A percentile compares a stretch with the other conserved stretches of the same genome.
Evolutionary conservation across 2,113 vertebrate genomes (phyloP).

Genomic region (Trogon melanurus): DNA sequence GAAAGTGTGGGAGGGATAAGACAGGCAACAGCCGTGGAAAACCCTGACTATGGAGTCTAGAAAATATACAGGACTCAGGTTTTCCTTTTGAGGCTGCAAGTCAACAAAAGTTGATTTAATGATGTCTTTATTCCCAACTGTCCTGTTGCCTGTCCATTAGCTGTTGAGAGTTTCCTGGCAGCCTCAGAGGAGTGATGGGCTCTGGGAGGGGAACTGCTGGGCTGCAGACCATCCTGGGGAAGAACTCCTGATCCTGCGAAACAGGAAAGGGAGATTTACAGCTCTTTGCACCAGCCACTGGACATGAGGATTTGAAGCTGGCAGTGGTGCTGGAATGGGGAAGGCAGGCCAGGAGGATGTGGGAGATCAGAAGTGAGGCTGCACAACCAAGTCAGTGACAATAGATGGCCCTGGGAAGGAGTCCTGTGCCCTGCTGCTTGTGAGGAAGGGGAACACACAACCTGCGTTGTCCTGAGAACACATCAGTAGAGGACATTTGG

Average conservation of each 20-base stretch:
- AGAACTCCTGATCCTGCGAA: neutral
- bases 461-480: neutral
- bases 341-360: neutral
- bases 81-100: neutral
- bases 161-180: neutral
- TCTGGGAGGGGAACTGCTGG: neutral
- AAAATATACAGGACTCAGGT: neutral
- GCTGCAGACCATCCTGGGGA: neutral
- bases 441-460: neutral
- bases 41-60: neutral
- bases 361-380: neutral
- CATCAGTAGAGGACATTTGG: neutral
- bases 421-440: neutral
- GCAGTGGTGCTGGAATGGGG: rapidly evolving
- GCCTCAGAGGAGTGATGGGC: neutral
- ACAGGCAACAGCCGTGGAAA: neutral
- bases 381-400: neutral
- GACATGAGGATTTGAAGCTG: rapidly evolving
- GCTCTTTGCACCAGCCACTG: neutral
- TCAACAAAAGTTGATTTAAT: neutral
- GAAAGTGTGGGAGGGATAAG: neutral
- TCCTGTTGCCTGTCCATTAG: neutral
- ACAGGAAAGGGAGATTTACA: neutral
- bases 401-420: neutral
- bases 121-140: rapidly evolving